These are phyloP conservation scores for Omphaloscelis lunosa DNA, from an alignment of 2,888 invertebrate species.

Conservation along the genomic window DNA sequence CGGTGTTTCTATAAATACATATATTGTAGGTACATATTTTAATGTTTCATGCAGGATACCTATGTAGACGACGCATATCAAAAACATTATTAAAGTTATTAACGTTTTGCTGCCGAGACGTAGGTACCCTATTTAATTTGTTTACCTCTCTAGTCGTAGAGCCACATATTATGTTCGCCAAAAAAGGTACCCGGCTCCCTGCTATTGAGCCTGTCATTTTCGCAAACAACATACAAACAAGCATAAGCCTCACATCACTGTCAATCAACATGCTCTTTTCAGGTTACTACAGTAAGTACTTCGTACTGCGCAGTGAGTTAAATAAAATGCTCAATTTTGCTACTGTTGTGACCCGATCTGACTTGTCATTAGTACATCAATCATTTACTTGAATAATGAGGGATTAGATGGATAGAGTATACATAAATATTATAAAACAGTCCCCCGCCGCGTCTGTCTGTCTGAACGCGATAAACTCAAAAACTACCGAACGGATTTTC, in stretches of 20 bases:
- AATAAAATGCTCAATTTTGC: background rate
- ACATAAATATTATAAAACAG: no score
- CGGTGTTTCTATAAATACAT: background rate
- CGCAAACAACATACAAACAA: background rate
- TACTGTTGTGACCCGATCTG: background rate
- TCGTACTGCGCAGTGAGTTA: background rate
- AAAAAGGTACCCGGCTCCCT: background rate
- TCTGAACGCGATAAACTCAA: no score
- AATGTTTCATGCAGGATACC: background rate
- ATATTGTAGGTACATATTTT: background rate
- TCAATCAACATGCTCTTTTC: conserved; percentile 3
- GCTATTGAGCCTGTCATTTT: conserved; percentile 1
- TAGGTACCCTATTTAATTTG: background rate
- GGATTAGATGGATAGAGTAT: background rate
- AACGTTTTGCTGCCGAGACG: background rate
- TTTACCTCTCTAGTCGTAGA: background rate
- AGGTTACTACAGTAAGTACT: background rate
- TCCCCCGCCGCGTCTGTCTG: no score
- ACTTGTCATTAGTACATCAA: background rate
- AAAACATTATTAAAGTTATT: background rate
- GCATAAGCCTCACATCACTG: background rate
- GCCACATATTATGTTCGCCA: background rate
- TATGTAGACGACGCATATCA: background rate
- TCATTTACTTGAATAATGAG: background rate
- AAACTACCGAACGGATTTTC: no score